Conservation (phyloP, 2,113 vertebrate species). For the Phaethon lepturus region DNA sequence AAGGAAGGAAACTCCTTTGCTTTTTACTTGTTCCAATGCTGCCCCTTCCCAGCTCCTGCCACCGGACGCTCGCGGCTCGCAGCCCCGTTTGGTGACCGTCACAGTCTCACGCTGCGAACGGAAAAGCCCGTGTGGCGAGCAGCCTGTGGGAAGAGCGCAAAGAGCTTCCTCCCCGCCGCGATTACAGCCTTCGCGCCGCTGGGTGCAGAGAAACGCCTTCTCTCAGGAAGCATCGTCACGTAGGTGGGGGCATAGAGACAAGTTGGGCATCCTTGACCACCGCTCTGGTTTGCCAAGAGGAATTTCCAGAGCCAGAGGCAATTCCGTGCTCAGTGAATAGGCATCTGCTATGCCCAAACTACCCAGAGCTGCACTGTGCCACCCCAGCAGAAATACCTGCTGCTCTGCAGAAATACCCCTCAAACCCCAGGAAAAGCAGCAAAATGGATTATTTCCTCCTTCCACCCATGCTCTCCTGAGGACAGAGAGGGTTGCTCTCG, state of each 20-base stretch:
- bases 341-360: background rate
- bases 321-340: background rate
- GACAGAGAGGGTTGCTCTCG: background rate
- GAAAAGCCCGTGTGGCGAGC: background rate
- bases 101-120: background rate
- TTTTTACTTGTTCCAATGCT: conserved; percentile 45
- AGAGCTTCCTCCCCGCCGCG: background rate
- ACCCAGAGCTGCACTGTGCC: background rate
- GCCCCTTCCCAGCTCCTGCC: background rate
- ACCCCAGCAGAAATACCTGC: rapidly evolving
- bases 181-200: background rate
- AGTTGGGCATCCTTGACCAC: background rate
- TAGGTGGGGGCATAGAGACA: background rate
- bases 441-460: background rate
- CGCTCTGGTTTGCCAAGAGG: background rate
- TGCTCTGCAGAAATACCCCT: background rate
- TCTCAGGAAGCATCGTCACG: background rate
- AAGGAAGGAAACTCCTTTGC: conserved; percentile 52
- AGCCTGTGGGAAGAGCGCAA: background rate
- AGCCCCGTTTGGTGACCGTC: background rate
- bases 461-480: background rate
- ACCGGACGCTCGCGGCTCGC: background rate
- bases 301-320: background rate
- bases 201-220: background rate
- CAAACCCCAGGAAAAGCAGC: rapidly evolving